These are phyloP conservation scores for Thoracochromis brauschi DNA, from an alignment of 2,113 vertebrate species.

Conservation along the genomic window DNA sequence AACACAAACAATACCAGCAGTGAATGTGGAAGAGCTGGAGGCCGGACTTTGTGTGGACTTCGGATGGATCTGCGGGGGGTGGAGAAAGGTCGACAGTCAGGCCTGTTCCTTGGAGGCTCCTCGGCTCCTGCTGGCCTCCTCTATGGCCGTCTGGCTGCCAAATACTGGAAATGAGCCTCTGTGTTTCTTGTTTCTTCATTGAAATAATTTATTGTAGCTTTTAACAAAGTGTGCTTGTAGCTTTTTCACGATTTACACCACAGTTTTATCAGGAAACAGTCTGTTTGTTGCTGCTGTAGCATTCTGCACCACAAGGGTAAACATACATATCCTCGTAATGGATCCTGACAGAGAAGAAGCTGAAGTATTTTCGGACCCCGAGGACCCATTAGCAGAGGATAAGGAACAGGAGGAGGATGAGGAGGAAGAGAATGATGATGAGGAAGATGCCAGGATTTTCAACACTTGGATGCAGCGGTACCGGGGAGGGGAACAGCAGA, in stretches of 20 bases:
- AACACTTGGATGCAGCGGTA: slow-evolving; percentile 46
- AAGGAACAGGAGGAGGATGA: neutral
- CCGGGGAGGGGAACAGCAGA: neutral
- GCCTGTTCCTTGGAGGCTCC: neutral
- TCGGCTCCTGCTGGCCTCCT: neutral
- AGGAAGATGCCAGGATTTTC: slow-evolving; percentile 36
- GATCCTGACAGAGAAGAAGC: slow-evolving; percentile 22
- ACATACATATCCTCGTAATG: neutral
- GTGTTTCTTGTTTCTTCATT: neutral
- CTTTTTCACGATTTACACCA: neutral
- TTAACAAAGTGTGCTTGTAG: neutral
- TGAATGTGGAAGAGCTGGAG: neutral
- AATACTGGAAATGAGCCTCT: neutral
- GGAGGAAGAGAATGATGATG: neutral
- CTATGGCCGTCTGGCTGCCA: neutral
- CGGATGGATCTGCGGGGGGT: neutral
- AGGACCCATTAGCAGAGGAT: neutral
- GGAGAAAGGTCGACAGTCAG: neutral
- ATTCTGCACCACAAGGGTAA: neutral
- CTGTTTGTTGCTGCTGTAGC: neutral
- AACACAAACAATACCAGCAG: neutral
- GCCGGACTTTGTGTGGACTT: neutral
- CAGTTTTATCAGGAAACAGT: neutral
- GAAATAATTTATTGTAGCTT: neutral
- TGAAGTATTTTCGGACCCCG: neutral